phyloP scores from a whole-genome alignment of 2,888 invertebrate species.

The Dioctria rufipes region DNA sequence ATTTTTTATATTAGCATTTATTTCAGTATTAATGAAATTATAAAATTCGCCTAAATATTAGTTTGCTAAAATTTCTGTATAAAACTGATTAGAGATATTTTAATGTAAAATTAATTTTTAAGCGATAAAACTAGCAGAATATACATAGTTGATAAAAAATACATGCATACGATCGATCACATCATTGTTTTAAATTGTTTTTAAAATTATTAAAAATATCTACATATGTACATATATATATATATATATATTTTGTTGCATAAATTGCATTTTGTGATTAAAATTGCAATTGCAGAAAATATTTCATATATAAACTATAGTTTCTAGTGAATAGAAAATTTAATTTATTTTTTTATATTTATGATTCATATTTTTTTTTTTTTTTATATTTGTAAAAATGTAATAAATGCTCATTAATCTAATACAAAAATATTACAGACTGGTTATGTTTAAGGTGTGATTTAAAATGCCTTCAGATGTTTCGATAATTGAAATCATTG shows the following conservation, averaged over 20 bases:
- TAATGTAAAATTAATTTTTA: background rate
- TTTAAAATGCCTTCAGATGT: slow-evolving; percentile 18
- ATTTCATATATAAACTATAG: no score
- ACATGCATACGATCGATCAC: no score
- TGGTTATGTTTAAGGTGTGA: slow-evolving; percentile 40
- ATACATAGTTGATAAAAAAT: no score
- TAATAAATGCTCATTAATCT: slow-evolving; percentile 36
- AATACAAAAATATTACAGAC: slow-evolving; percentile 36
- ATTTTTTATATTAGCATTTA: slow-evolving; percentile 52
- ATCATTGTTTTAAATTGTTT: no score
- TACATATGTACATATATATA: no score
- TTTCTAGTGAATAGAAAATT: no score
- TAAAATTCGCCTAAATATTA: slow-evolving; percentile 49
- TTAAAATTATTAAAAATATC: no score
- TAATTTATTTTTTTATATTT: no score
- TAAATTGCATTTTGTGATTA: slow-evolving; percentile 16
- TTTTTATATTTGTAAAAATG: slow-evolving; percentile 31
- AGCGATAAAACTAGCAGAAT: slow-evolving; percentile 11
- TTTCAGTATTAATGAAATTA: slow-evolving; percentile 54
- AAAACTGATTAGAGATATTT: slow-evolving; percentile 35
- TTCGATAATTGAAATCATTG: background rate
- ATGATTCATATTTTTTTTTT: slow-evolving; percentile 25
- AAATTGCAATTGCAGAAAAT: background rate
- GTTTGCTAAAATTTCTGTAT: slow-evolving; percentile 34
- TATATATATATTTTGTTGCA: background rate